Evolutionary conservation across 2,888 invertebrate species (phyloP).

Genomic region (Arctia plantaginis): DNA sequence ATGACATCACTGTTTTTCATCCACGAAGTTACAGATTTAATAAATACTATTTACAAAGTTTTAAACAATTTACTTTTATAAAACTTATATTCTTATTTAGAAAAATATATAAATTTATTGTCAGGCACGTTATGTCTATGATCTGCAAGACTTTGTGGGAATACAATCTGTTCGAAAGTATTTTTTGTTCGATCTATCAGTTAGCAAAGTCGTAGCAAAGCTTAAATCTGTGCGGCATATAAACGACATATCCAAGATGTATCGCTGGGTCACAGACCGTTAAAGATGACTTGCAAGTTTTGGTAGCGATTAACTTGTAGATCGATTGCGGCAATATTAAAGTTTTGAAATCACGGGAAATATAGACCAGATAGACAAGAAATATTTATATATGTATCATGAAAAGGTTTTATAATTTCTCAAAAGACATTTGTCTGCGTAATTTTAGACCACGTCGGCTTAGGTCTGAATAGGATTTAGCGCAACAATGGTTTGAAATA

Average conservation of each 20-base stretch:
- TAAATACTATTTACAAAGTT: no score
- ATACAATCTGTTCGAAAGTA: not conserved
- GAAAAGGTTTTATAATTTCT: not conserved
- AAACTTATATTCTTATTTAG: no score
- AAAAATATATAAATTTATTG: not conserved
- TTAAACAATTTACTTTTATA: no score
- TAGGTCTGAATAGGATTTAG: not conserved
- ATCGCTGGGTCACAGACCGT: conserved; percentile 29
- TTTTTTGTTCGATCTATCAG: not conserved
- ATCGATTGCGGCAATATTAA: conserved; percentile 32
- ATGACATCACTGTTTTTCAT: no score
- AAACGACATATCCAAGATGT: conserved; percentile 36
- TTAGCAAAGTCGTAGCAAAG: not conserved
- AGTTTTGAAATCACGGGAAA: conserved; percentile 1
- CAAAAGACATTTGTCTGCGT: not conserved
- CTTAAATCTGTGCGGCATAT: conserved; percentile 12
- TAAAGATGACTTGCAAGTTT: conserved; percentile 42
- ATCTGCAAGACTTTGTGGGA: not conserved
- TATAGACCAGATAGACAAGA: not conserved
- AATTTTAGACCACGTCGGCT: not conserved
- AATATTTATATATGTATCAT: not conserved
- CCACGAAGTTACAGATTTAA: no score
- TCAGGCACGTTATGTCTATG: not conserved
- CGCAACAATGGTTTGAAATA: no score
- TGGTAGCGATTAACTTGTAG: conserved; percentile 42